Evolutionary conservation across 1,140 invertebrate species (phyloP).

Genomic region (Dryas iulia): DNA sequence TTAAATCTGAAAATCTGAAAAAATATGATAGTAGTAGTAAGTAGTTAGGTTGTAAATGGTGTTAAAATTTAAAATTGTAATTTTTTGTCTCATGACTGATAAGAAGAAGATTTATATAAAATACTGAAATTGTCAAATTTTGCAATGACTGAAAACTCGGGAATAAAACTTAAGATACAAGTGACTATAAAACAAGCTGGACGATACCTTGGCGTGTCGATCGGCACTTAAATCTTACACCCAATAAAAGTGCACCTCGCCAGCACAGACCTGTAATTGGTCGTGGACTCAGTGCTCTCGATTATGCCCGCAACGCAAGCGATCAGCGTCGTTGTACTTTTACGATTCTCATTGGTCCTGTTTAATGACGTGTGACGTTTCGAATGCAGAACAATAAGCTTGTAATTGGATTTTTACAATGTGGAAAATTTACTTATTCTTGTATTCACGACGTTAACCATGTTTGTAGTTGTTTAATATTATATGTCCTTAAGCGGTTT

Average conservation of each 20-base stretch:
- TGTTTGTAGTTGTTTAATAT: not conserved
- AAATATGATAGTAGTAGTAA: too few species aligned
- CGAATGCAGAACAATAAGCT: constrained; percentile 64
- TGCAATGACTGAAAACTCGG: not conserved
- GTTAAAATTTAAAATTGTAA: too few species aligned
- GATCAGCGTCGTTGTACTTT: constrained; percentile 61
- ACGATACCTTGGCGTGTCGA: constrained; percentile 61
- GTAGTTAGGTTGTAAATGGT: too few species aligned
- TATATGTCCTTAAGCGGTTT: not conserved
- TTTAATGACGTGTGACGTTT: constrained; percentile 74
- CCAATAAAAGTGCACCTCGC: constrained; percentile 76
- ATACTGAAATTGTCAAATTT: not conserved
- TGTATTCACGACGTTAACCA: not conserved
- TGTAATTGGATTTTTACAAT: constrained; percentile 74
- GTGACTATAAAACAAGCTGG: constrained; percentile 66
- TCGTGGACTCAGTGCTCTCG: constrained; percentile 60
- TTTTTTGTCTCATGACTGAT: too few species aligned
- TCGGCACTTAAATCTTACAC: constrained; percentile 77
- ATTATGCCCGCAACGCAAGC: constrained; percentile 48
- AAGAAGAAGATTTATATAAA: not conserved
- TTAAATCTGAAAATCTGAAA: constrained; percentile 4
- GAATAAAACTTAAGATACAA: constrained; percentile 35
- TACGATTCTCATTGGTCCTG: constrained; percentile 74
- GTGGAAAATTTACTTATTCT: constrained; percentile 49
- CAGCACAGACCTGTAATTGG: constrained; percentile 68